Evolutionary conservation across 2,888 invertebrate genomes (phyloP).

Genomic region (Eugnorisma glareosa): DNA sequence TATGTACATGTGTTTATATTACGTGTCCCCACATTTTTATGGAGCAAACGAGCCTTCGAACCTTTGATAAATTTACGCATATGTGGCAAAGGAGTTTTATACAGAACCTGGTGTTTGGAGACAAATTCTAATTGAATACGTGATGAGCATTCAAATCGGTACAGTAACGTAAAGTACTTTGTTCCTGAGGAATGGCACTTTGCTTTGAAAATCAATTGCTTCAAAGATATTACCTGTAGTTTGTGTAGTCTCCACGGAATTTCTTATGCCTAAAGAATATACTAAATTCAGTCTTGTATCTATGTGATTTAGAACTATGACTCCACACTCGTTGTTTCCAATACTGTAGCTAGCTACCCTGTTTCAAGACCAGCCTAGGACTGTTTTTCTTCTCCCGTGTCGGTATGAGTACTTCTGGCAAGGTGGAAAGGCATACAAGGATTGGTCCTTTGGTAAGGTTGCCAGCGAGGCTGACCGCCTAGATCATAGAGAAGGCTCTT

Average conservation of each 20-base stretch:
- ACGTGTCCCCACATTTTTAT: conserved; percentile 2
- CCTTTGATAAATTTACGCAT: conserved; percentile 51
- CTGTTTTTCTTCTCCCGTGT: neutral
- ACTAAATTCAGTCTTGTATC: no score
- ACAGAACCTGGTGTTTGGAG: conserved; percentile 50
- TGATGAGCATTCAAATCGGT: conserved; percentile 46
- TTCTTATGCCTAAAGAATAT: neutral
- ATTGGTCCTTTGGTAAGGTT: neutral
- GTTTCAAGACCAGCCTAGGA: neutral
- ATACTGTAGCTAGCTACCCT: neutral
- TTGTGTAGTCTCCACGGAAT: conserved; percentile 10
- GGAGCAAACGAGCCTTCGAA: conserved; percentile 15
- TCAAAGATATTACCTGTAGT: neutral
- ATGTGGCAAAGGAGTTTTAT: conserved; percentile 40
- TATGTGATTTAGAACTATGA: neutral
- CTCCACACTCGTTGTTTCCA: neutral
- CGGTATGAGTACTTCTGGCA: neutral
- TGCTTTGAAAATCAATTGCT: conserved; percentile 32
- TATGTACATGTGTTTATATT: neutral
- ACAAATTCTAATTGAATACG: conserved; percentile 68
- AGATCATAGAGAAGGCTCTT: neutral
- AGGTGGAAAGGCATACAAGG: neutral
- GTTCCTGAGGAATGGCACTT: conserved; percentile 37
- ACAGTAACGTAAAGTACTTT: conserved; percentile 29
- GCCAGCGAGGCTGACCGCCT: neutral